Percentiles rank a stretch among this genome's conserved stretches.
Conservation (phyloP, 2,888 invertebrate species). For the Lasioglossum pauxillum region DNA sequence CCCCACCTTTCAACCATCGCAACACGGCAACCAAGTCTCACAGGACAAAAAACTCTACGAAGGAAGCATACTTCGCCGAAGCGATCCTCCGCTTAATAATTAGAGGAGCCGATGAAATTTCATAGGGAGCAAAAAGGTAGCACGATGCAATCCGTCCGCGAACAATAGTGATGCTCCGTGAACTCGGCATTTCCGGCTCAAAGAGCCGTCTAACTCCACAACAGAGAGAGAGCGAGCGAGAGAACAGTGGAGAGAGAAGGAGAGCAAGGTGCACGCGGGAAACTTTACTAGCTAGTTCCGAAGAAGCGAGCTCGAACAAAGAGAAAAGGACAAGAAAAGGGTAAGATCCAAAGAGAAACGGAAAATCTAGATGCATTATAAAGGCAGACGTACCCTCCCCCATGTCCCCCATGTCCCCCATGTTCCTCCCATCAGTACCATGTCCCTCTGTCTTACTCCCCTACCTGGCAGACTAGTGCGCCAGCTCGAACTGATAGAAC, state of each 20-base stretch:
- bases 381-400: conserved; percentile 40
- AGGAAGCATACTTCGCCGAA: not conserved
- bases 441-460: not conserved
- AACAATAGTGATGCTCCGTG: conserved; percentile 25
- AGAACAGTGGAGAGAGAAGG: not conserved
- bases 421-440: not conserved
- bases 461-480: conserved; percentile 2
- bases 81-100: not conserved
- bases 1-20: not conserved
- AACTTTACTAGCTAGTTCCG: conserved; percentile 39
- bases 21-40: not conserved
- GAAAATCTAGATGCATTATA: conserved; percentile 51
- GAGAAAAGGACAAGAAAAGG: conserved; percentile 13
- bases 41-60: not conserved
- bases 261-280: conserved; percentile 11
- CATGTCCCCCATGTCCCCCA: not conserved
- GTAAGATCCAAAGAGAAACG: conserved; percentile 45
- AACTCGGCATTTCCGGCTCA: conserved; percentile 37
- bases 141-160: not conserved
- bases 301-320: conserved; percentile 38
- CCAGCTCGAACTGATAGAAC: conserved; percentile 59
- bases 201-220: conserved; percentile 21
- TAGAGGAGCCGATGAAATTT: not conserved
- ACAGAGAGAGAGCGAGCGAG: not conserved
- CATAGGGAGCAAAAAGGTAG: not conserved